Conservation (phyloP, 2,888 invertebrate genomes). For the Incurvaria masculella region DNA sequence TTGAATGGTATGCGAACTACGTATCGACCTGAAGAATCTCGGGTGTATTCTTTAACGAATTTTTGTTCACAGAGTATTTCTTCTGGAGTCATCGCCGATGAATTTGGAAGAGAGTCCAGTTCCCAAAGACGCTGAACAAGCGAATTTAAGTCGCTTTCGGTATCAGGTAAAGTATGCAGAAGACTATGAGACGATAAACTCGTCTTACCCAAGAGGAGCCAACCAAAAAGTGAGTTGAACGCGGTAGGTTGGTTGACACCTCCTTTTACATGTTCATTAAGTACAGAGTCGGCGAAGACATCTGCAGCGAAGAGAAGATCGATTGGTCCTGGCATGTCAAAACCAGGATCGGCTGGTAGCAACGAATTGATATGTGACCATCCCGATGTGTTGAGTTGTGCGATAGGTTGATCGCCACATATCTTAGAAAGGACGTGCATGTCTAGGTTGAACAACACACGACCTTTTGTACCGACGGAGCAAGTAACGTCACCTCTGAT, state of each 20-base stretch:
- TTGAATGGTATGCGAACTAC: background rate
- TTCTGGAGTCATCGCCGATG: background rate
- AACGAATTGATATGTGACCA: constrained; percentile 6
- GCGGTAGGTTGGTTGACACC: constrained; percentile 5
- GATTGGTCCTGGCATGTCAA: constrained; percentile 9
- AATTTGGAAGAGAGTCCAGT: constrained; percentile 3
- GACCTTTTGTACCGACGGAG: too few species aligned
- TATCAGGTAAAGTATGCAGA: too few species aligned
- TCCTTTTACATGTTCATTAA: too few species aligned
- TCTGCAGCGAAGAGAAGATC: constrained; percentile 12
- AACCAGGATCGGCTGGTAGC: constrained; percentile 11
- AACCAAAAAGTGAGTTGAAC: constrained; percentile 8
- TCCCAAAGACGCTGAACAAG: constrained; percentile 7
- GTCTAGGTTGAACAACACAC: too few species aligned
- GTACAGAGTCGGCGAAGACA: constrained; percentile 5
- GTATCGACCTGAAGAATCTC: background rate
- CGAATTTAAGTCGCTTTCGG: constrained; percentile 1
- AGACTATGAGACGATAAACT: too few species aligned
- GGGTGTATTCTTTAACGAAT: too few species aligned
- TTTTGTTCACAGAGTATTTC: background rate
- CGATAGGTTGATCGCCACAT: constrained; percentile 8
- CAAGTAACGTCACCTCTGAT: too few species aligned
- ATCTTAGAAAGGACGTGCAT: too few species aligned
- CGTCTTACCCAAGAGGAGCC: constrained; percentile 6
- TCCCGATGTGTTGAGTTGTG: constrained; percentile 6